A percentile compares a stretch with the other conserved stretches of the same genome.
Evolutionary conservation across 1,140 invertebrate species (phyloP).

Genomic region (Penaeus vannamei): DNA sequence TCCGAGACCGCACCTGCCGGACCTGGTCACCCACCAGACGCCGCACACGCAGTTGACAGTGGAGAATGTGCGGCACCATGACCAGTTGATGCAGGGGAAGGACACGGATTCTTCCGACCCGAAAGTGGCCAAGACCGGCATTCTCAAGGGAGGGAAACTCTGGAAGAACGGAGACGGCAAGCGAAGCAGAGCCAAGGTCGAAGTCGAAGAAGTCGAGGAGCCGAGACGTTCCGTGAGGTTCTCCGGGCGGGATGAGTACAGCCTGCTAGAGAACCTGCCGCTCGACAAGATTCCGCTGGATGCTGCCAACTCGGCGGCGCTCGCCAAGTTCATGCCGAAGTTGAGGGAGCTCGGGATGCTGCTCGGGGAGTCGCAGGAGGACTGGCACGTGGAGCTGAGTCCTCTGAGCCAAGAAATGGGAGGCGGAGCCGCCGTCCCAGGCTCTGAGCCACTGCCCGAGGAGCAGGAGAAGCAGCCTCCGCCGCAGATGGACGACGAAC

Average conservation of each 20-base stretch:
- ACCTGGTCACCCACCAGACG: conserved; percentile 60
- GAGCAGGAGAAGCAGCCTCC: conserved; percentile 50
- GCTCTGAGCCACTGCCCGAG: conserved; percentile 1
- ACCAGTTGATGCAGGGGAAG: conserved; percentile 62
- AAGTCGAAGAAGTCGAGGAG: conserved; percentile 62
- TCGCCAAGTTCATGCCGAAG: conserved; percentile 54
- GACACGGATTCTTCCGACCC: conserved; percentile 48
- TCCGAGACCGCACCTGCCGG: conserved; percentile 65
- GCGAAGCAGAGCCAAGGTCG: conserved; percentile 45
- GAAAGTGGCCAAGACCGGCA: conserved; percentile 71
- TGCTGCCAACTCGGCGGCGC: conserved; percentile 51
- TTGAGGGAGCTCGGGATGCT: conserved; percentile 60
- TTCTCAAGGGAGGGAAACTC: conserved; percentile 78
- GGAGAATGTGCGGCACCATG: conserved; percentile 66
- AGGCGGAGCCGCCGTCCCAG: not conserved
- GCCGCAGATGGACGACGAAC: conserved; percentile 67
- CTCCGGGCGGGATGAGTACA: conserved; percentile 67
- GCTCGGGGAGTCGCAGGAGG: conserved; percentile 52
- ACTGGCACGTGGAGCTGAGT: conserved; percentile 66
- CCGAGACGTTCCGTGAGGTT: conserved; percentile 65
- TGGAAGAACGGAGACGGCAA: conserved; percentile 74
- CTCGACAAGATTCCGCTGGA: conserved; percentile 59
- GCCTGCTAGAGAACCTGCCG: conserved; percentile 53
- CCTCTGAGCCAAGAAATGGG: conserved; percentile 57
- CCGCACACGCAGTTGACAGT: conserved; percentile 61